phyloP scores from a whole-genome alignment of 1,140 invertebrate species.

The Drosophila elegans region DNA sequence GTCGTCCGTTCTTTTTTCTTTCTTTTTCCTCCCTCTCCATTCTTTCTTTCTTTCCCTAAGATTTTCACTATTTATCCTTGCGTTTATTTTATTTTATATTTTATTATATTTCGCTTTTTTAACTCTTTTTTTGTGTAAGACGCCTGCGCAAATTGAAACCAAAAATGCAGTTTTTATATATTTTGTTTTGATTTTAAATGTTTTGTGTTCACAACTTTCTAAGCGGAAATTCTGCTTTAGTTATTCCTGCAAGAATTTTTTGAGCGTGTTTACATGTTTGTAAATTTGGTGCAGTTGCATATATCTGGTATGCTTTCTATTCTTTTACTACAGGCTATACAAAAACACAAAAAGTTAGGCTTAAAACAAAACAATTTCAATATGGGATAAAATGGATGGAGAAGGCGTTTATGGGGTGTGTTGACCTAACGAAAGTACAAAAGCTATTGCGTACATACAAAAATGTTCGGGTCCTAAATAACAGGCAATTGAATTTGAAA shows the following conservation, averaged over 20 bases:
- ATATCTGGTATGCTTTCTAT: conserved; percentile 14
- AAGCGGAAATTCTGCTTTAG: conserved; percentile 26
- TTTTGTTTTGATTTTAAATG: conserved; percentile 40
- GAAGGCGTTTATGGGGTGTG: conserved; percentile 12
- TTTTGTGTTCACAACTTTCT: conserved; percentile 28
- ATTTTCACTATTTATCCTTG: conserved; percentile 57
- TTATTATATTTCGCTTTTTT: conserved; percentile 58
- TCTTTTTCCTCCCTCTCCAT: conserved; percentile 22
- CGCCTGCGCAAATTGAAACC: conserved; percentile 58
- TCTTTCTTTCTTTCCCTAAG: conserved; percentile 49
- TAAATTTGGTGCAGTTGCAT: conserved; percentile 25
- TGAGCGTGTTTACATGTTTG: conserved; percentile 63
- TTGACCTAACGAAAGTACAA: conserved; percentile 7
- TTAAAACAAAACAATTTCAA: conserved; percentile 40
- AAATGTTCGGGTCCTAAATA: neutral
- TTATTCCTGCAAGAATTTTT: conserved; percentile 58
- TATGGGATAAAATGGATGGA: conserved; percentile 5
- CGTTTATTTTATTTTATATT: conserved; percentile 62
- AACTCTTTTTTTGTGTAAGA: conserved; percentile 6
- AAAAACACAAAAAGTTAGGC: conserved; percentile 22
- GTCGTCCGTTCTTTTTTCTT: conserved; percentile 5
- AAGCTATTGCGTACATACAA: conserved; percentile 8
- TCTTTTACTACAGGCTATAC: conserved; percentile 30
- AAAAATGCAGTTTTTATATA: conserved; percentile 53
- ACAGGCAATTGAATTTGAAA: conserved; percentile 5